Evolutionary conservation across 2,888 invertebrate genomes (phyloP), one percentile per base, ranked within the genome.

Genomic region (Sipunculus nudus): DNA sequence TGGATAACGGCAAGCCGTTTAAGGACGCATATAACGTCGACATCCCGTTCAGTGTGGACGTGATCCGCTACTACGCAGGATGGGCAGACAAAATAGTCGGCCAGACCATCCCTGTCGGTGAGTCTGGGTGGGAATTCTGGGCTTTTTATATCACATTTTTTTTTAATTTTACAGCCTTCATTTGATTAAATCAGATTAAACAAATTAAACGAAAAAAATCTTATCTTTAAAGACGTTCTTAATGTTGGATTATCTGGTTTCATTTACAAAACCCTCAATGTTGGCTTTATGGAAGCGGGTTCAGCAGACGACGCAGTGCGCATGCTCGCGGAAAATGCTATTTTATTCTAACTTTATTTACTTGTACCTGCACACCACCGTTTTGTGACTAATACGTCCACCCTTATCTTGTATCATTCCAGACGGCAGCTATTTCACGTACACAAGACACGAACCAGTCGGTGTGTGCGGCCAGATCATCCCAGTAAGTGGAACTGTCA

Each of bases 401-500:
- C 10, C 38, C 16, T 13, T 16, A 35, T 16, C 38, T 35, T 13
- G 16, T 35, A 16, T 35, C 38, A 13, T 16, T 35, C 38, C 70
- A 77, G 81, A 81, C 71, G 82, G 81, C 16, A 65, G 73, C 35
- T 78, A 66, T 55, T 77, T 81, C 61, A 69, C 77, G 3, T 81
- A 77, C 64, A 82, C 82, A 3, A 68, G 79, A 48, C 77, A 77
- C 61, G 95, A 96, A 80, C 95, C 96, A 0, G 92, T 95, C n/a
- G 96, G 96, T 10, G 93, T 96, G 1, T 94, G 94, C 83, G 95
- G 92, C 2, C 94, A 94, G 85, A 95, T 96, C 65, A 93, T 94
- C 67, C 95, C 96, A 0, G 80, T 81, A 73, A 71, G 77, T 73
- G 23, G 38, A 6, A 10, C 32, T 25, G 31, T 10, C n/a, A 13